These are phyloP conservation scores for Pardosa pseudoannulata DNA, from an alignment of 2,888 invertebrate species.

Conservation along the genomic window DNA sequence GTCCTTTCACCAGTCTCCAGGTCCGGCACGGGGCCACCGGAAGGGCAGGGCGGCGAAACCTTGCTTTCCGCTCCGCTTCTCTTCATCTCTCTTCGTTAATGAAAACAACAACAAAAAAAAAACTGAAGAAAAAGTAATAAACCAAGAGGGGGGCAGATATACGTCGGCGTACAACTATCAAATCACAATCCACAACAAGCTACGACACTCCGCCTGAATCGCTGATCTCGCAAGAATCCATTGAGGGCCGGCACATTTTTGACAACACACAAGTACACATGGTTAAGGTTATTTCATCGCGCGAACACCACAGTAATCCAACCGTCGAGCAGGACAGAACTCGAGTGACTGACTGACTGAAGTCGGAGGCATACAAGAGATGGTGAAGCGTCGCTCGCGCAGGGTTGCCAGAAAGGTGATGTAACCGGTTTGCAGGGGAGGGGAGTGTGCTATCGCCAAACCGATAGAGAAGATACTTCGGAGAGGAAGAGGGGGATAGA, in stretches of 20 bases:
- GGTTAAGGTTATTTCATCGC: background rate
- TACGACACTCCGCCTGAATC: slow-evolving; percentile 11
- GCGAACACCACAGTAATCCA: slow-evolving; percentile 27
- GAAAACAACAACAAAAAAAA: background rate
- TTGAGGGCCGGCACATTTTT: slow-evolving; percentile 8
- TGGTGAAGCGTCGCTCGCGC: slow-evolving; percentile 2
- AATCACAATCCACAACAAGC: background rate
- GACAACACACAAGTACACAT: slow-evolving; percentile 17
- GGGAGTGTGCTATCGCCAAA: slow-evolving; percentile 10
- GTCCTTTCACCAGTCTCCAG: slow-evolving; percentile 34
- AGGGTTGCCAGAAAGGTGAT: slow-evolving; percentile 57
- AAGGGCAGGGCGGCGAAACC: slow-evolving; percentile 55
- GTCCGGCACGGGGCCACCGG: slow-evolving; percentile 54
- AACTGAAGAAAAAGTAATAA: background rate
- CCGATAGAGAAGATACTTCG: background rate
- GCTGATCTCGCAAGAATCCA: slow-evolving; percentile 8
- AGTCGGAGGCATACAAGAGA: slow-evolving; percentile 14
- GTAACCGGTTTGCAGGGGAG: slow-evolving; percentile 35
- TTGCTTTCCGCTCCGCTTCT: slow-evolving; percentile 59
- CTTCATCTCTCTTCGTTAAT: slow-evolving; percentile 13
- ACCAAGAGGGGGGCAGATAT: no score
- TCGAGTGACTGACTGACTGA: slow-evolving; percentile 26
- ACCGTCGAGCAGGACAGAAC: background rate
- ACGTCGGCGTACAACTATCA: no score
- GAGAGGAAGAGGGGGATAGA: background rate